Conservation (phyloP, 2,113 vertebrate species). For the Eulacestoma nigropectus region DNA sequence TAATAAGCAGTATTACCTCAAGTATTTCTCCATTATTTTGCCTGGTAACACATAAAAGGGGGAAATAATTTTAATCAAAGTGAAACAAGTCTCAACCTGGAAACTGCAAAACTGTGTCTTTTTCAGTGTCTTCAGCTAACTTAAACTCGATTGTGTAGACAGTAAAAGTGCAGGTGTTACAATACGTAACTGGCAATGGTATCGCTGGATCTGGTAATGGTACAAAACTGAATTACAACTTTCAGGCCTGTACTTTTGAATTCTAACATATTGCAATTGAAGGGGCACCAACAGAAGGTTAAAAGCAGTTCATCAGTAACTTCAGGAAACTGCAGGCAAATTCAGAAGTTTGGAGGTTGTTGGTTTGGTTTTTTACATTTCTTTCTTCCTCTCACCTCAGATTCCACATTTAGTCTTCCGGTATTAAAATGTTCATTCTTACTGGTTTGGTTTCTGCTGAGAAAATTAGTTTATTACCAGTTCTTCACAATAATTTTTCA, state of each 20-base stretch:
- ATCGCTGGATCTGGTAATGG: neutral
- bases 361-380: neutral
- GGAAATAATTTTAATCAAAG: neutral
- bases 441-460: constrained; percentile 5
- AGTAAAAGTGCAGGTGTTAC: neutral
- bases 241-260: neutral
- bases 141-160: neutral
- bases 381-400: neutral
- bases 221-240: neutral
- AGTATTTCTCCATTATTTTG: neutral
- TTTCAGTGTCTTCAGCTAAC: neutral
- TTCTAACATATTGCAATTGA: neutral
- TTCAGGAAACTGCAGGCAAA: neutral
- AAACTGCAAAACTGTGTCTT: neutral
- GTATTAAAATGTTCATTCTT: neutral
- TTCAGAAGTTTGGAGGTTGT: neutral
- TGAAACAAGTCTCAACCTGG: neutral
- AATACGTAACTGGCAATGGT: neutral
- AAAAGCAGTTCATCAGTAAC: neutral
- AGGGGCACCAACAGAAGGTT: neutral
- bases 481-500: constrained; percentile 34
- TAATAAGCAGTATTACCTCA: neutral
- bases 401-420: neutral
- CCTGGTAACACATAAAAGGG: neutral
- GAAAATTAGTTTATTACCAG: constrained; percentile 46